Conservation (phyloP, 2,113 vertebrate species). For the Cavia aperea region DNA sequence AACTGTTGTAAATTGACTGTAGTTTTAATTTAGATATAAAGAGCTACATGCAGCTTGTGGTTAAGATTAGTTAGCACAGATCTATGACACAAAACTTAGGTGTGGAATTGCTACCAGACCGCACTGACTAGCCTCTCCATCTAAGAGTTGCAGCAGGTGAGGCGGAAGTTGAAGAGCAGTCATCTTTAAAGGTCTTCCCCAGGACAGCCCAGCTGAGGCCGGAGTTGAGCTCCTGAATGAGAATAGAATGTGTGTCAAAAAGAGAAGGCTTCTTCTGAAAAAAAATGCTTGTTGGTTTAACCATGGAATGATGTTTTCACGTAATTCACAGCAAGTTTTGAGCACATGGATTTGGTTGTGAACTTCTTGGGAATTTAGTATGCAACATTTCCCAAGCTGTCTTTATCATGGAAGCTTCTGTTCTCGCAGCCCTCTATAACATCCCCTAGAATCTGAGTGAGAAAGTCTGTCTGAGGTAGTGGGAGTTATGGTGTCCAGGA, state of each 20-base stretch:
- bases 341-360: not conserved
- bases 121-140: not conserved
- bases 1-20: not conserved
- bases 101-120: not conserved
- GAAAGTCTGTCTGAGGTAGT: not conserved
- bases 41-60: not conserved
- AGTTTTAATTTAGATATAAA: not conserved
- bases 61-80: not conserved
- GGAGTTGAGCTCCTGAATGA: not conserved
- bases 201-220: not conserved
- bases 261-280: not conserved
- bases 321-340: not conserved
- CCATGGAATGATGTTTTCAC: not conserved
- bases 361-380: not conserved
- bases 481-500: not conserved
- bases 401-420: not conserved
- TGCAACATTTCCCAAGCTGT: not conserved
- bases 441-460: not conserved
- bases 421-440: not conserved
- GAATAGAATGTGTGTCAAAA: not conserved
- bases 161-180: not conserved
- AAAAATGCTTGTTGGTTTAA: not conserved
- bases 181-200: not conserved
- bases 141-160: not conserved
- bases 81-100: not conserved